Percentiles rank a stretch among this genome's conserved stretches.
phyloP scores from a whole-genome alignment of 2,113 vertebrate genomes.

The Crotalus viridis region DNA sequence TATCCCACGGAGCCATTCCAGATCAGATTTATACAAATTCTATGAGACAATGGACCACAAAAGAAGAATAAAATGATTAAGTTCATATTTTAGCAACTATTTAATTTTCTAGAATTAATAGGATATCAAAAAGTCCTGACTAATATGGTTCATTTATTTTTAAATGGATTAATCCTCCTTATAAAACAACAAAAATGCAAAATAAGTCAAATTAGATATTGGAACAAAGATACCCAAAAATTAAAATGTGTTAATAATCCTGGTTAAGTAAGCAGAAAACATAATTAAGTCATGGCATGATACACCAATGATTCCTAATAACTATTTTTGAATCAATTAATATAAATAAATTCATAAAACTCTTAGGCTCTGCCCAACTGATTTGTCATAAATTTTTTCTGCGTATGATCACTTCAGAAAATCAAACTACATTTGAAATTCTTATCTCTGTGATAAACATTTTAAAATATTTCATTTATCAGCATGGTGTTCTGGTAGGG shows the following conservation, averaged over 20 bases:
- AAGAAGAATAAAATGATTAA: neutral
- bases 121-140: neutral
- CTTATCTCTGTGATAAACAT: neutral
- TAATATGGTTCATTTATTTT: neutral
- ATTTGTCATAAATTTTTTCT: neutral
- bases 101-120: neutral
- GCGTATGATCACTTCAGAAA: neutral
- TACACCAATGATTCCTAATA: neutral
- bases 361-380: neutral
- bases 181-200: neutral
- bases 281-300: neutral
- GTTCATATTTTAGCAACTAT: neutral
- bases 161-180: neutral
- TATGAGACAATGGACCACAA: slow-evolving; percentile 39
- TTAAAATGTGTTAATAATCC: neutral
- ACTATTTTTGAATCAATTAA: neutral
- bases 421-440: neutral
- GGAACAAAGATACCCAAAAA: neutral
- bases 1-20: slow-evolving; percentile 84
- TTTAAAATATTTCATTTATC: neutral
- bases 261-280: neutral
- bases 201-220: neutral
- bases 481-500: neutral
- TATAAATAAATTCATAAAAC: neutral
- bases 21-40: slow-evolving; percentile 76